Conservation (phyloP, 2,113 vertebrate genomes). For the Leptodactylus fuscus region DNA sequence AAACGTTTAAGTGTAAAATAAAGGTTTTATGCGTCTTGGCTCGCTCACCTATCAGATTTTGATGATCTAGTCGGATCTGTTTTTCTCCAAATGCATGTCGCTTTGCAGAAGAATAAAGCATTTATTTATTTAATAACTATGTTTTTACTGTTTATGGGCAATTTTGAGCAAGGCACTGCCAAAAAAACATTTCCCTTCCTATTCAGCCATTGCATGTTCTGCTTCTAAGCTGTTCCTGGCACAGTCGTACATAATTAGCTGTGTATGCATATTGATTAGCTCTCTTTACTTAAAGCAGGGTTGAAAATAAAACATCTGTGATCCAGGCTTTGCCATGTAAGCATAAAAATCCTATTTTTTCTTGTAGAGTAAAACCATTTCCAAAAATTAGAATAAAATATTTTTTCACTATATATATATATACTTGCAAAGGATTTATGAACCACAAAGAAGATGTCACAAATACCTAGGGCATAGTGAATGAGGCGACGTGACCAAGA, state of each 20-base stretch:
- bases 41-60: constrained; percentile 34
- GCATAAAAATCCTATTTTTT: constrained; percentile 52
- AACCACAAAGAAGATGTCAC: background rate
- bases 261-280: constrained; percentile 62
- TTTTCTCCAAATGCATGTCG: constrained; percentile 51
- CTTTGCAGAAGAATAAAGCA: constrained; percentile 55
- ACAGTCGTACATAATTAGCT: constrained; percentile 59
- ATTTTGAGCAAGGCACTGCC: constrained; percentile 57
- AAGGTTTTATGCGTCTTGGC: constrained; percentile 32
- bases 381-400: constrained; percentile 20
- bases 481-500: background rate
- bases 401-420: background rate
- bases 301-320: constrained; percentile 62
- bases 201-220: constrained; percentile 61
- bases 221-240: constrained; percentile 58
- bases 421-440: background rate
- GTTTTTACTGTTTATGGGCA: constrained; percentile 61
- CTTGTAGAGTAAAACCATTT: constrained; percentile 32
- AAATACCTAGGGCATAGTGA: background rate
- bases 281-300: constrained; percentile 61
- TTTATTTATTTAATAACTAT: constrained; percentile 61
- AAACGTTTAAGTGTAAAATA: constrained; percentile 21
- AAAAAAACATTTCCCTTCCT: constrained; percentile 58
- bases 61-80: constrained; percentile 51
- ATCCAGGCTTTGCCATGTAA: constrained; percentile 61